Evolutionary conservation across 2,888 invertebrate genomes (phyloP).

Genomic region (Hemicrepidius hirtus): DNA sequence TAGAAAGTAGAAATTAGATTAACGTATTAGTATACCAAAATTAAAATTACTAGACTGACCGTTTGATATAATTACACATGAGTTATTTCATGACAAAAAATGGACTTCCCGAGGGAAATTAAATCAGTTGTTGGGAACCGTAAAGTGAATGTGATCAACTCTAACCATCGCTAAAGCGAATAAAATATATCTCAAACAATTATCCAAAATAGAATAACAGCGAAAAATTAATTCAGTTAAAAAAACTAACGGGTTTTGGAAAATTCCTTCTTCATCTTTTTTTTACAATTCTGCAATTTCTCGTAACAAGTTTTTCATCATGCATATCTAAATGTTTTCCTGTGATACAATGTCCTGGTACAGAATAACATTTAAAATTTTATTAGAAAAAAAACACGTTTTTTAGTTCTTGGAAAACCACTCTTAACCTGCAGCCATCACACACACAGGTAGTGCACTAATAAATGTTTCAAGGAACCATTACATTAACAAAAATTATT

Average conservation of each 20-base stretch:
- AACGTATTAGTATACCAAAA: slow-evolving; percentile 21
- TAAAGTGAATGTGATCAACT: too few species aligned
- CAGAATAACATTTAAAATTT: slow-evolving; percentile 2
- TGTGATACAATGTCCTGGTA: neutral
- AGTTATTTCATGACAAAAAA: slow-evolving; percentile 4
- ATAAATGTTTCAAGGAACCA: neutral
- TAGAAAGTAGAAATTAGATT: slow-evolving; percentile 35
- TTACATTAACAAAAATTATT: neutral
- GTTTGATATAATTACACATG: slow-evolving; percentile 9
- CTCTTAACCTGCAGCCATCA: neutral
- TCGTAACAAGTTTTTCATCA: too few species aligned
- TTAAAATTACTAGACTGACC: slow-evolving; percentile 21
- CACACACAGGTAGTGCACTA: neutral
- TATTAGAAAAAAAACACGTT: slow-evolving; percentile 3
- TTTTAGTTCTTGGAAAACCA: neutral
- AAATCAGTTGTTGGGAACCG: too few species aligned
- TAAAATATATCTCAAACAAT: too few species aligned
- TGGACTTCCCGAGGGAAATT: slow-evolving; percentile 8
- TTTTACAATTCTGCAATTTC: too few species aligned
- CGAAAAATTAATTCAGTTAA: too few species aligned
- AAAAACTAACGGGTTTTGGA: too few species aligned
- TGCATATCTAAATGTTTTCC: too few species aligned
- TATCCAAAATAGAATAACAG: too few species aligned
- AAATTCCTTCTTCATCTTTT: too few species aligned
- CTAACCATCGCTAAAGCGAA: too few species aligned